Conservation (phyloP, 2,888 invertebrate species). For the Catonia carolina region DNA sequence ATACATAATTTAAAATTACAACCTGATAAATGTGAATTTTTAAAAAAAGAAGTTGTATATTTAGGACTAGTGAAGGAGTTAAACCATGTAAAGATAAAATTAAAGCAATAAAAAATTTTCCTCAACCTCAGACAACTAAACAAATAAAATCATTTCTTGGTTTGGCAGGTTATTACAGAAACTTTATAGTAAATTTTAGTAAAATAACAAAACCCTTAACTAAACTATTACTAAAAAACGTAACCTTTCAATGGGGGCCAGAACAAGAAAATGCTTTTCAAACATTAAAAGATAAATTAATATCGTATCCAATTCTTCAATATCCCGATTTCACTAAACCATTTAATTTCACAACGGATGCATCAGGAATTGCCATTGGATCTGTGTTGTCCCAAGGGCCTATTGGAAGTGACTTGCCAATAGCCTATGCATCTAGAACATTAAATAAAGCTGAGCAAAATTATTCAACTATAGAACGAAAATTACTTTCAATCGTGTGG, state of each 20-base stretch:
- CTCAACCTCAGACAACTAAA: not conserved
- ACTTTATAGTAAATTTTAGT: slow-evolving; percentile 1
- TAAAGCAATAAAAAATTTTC: not conserved
- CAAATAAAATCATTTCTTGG: not conserved
- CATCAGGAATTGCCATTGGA: not conserved
- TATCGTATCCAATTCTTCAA: not conserved
- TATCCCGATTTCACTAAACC: slow-evolving; percentile 1
- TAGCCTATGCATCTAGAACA: not conserved
- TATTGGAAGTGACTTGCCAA: not conserved
- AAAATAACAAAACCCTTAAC: not conserved
- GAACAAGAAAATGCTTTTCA: not conserved
- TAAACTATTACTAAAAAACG: not conserved
- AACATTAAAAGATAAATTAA: not conserved
- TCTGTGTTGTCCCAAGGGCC: not conserved
- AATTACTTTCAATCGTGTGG: slow-evolving; percentile 6
- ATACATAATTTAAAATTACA: not conserved
- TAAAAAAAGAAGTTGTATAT: not conserved
- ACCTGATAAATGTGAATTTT: not conserved
- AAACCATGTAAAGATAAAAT: not conserved
- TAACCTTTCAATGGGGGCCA: not conserved
- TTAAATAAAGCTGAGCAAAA: not conserved
- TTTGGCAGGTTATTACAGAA: not conserved
- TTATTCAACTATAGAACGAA: not conserved
- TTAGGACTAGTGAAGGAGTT: not conserved
- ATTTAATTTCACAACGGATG: slow-evolving; percentile 1